Evolutionary conservation across 2,888 invertebrate genomes (phyloP).

Genomic region (Cheilosia impressa): DNA sequence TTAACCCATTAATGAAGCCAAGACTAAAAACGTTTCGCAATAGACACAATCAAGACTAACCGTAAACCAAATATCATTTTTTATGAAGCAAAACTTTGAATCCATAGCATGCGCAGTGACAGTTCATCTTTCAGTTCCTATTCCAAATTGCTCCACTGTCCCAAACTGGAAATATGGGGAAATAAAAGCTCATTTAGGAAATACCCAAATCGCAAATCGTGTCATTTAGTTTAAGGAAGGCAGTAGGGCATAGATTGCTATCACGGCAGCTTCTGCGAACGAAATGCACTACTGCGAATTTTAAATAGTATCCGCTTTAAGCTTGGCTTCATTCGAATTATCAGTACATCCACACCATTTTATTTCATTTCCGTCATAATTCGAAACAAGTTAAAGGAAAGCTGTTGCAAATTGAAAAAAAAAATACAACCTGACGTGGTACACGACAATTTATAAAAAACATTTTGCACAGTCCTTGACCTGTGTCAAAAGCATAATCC

Average conservation of each 20-base stretch:
- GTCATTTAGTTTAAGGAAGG: slow-evolving; percentile 47
- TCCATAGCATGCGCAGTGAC: slow-evolving; percentile 53
- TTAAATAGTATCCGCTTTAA: too few species aligned
- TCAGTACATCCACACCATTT: too few species aligned
- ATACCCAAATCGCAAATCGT: slow-evolving; percentile 6
- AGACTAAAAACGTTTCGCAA: background rate
- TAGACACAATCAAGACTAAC: background rate
- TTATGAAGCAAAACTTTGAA: background rate
- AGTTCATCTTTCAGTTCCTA: background rate
- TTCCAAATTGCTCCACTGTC: slow-evolving; percentile 47
- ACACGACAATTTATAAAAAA: background rate
- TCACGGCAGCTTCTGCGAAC: background rate
- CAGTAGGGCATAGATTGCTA: slow-evolving; percentile 70
- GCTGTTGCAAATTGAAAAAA: too few species aligned
- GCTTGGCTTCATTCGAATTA: too few species aligned
- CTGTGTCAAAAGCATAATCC: slow-evolving; percentile 27
- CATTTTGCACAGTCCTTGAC: slow-evolving; percentile 51
- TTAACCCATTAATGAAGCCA: background rate
- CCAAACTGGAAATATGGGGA: slow-evolving; percentile 61
- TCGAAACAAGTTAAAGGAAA: too few species aligned
- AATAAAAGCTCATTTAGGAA: slow-evolving; percentile 32
- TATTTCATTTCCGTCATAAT: too few species aligned
- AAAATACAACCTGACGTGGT: background rate
- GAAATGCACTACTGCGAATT: too few species aligned
- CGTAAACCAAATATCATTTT: background rate